Evolutionary conservation across 2,888 invertebrate species (phyloP).

Genomic region (Drosophila neutralis): DNA sequence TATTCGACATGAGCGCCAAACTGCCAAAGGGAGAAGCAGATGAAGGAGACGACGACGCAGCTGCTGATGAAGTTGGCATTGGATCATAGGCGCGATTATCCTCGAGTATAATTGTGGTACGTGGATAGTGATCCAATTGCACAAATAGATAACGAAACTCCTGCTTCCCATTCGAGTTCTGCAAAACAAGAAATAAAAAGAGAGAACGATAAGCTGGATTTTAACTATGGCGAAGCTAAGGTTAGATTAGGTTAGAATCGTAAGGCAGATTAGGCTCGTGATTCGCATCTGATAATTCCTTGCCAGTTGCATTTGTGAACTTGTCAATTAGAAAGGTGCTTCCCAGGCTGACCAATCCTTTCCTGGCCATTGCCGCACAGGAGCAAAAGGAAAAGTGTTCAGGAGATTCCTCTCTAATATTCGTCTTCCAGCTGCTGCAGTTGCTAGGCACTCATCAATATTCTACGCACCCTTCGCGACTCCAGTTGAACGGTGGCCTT

Average conservation of each 20-base stretch:
- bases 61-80: constrained; percentile 28
- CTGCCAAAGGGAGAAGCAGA: constrained; percentile 47
- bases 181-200: constrained; percentile 84
- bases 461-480: constrained; percentile 89
- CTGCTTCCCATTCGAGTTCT: constrained; percentile 91
- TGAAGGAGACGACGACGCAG: constrained; percentile 13
- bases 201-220: neutral
- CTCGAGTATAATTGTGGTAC: constrained; percentile 91
- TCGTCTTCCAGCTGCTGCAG: neutral
- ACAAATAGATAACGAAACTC: constrained; percentile 93
- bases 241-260: too few species aligned
- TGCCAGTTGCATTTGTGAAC: too few species aligned
- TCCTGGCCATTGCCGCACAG: too few species aligned
- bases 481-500: constrained; percentile 94
- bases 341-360: too few species aligned
- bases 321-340: too few species aligned
- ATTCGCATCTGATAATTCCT: too few species aligned
- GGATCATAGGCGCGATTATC: constrained; percentile 88
- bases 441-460: neutral
- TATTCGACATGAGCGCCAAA: constrained; percentile 65
- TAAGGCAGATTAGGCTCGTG: too few species aligned
- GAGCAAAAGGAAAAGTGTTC: too few species aligned
- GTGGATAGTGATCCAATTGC: constrained; percentile 91
- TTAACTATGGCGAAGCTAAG: too few species aligned
- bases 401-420: neutral